Conservation (phyloP, 2,113 vertebrate genomes). For the Daboia siamensis region DNA sequence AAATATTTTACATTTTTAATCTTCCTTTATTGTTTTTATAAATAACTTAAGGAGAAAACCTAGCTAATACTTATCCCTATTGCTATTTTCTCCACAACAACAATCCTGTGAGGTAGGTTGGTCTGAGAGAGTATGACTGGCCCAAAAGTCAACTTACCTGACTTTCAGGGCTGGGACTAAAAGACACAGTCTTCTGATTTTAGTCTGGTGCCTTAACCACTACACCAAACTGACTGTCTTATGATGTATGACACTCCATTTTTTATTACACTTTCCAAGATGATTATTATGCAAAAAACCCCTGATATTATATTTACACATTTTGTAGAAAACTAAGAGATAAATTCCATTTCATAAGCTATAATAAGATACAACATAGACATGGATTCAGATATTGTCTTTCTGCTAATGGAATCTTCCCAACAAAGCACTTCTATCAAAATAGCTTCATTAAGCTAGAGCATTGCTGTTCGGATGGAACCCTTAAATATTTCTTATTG, state of each 20-base stretch:
- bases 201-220: not conserved
- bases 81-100: not conserved
- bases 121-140: not conserved
- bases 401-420: not conserved
- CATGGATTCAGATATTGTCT: not conserved
- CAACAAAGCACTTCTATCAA: not conserved
- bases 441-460: not conserved
- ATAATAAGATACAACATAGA: not conserved
- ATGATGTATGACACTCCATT: not conserved
- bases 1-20: not conserved
- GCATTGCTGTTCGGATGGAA: not conserved
- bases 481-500: not conserved
- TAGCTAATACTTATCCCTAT: not conserved
- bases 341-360: not conserved
- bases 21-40: not conserved
- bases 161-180: not conserved
- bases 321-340: not conserved
- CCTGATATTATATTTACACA: not conserved
- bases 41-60: not conserved
- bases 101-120: not conserved
- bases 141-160: not conserved
- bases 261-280: not conserved
- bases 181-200: not conserved
- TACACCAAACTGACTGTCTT: not conserved
- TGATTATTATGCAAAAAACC: not conserved